Evolutionary conservation across 2,888 invertebrate genomes (phyloP).

Genomic region (Drosophila ochracea): DNA sequence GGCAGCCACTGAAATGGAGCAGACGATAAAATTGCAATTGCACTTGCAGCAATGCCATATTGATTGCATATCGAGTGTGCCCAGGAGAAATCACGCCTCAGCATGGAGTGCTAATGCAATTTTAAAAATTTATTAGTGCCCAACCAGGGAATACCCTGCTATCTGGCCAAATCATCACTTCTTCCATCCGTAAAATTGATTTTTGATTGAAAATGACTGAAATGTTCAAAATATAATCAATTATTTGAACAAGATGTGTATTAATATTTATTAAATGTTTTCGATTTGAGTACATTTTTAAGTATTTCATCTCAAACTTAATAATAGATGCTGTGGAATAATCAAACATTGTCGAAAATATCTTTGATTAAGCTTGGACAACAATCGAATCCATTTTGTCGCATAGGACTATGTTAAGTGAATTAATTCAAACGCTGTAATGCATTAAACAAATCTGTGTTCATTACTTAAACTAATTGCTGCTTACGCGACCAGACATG

Average conservation of each 20-base stretch:
- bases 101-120: constrained; percentile 3
- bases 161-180: neutral
- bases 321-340: neutral
- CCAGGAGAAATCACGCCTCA: constrained; percentile 20
- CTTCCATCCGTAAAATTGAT: neutral
- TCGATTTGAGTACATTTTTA: neutral
- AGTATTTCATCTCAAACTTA: neutral
- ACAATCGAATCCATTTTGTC: neutral
- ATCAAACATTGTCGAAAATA: neutral
- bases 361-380: neutral
- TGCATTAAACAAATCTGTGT: constrained; percentile 68
- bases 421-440: constrained; percentile 42
- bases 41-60: neutral
- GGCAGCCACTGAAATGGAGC: constrained; percentile 2
- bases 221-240: neutral
- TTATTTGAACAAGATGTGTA: neutral
- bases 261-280: neutral
- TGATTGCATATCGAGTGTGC: neutral
- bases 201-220: neutral
- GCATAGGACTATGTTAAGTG: constrained; percentile 14
- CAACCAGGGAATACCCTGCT: neutral
- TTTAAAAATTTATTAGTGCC: neutral
- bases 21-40: neutral
- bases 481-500: constrained; percentile 11
- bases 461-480: constrained; percentile 68